These are phyloP conservation scores for Pomacea maculata DNA, from an alignment of 1,140 invertebrate species.

Conservation along the genomic window DNA sequence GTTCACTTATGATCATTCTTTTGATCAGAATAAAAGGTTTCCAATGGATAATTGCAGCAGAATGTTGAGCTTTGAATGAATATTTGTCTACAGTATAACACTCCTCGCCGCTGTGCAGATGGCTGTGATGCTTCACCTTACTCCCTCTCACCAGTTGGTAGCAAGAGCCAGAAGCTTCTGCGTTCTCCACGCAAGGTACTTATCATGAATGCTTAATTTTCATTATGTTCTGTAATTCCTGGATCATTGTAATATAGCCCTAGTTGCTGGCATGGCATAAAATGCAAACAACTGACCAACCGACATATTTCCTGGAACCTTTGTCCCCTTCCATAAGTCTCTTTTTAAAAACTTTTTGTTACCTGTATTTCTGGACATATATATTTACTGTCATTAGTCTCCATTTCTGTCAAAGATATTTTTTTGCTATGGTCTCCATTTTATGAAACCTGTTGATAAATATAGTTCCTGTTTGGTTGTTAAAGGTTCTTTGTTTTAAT, in stretches of 20 bases:
- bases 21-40: too few species aligned
- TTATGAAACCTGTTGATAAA: too few species aligned
- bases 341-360: neutral
- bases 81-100: constrained; percentile 68
- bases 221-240: neutral
- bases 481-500: constrained; percentile 13
- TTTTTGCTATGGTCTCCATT: too few species aligned
- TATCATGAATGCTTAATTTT: neutral
- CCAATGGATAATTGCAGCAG: too few species aligned
- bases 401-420: too few species aligned
- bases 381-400: too few species aligned
- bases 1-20: too few species aligned
- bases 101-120: constrained; percentile 69
- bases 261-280: too few species aligned
- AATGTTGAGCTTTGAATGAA: too few species aligned
- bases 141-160: constrained; percentile 91
- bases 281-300: too few species aligned
- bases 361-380: neutral
- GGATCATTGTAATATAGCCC: too few species aligned
- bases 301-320: neutral
- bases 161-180: constrained; percentile 92
- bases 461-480: too few species aligned
- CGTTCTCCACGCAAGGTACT: constrained; percentile 90
- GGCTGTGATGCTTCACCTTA: constrained; percentile 79
- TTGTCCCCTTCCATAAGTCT: neutral